Base-by-base conservation (phyloP, 2,888 invertebrate species). In the Platypus cylindrus region DNA sequence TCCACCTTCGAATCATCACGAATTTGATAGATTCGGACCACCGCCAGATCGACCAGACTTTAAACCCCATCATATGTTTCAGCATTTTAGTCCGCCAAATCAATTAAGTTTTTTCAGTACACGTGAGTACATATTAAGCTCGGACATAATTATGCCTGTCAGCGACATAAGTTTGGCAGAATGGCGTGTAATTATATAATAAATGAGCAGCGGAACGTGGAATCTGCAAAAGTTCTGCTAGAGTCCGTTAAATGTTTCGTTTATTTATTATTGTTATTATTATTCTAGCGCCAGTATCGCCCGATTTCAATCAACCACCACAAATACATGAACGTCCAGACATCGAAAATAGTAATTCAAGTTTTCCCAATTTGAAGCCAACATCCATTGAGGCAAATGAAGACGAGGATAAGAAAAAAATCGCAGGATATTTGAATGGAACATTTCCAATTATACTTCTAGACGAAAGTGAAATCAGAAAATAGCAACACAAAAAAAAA, bases 361-460 rank as follows among this genome's bases (percentile, higher is more conserved):
- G 4, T 9, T 14, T 12, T 3, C 24, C 24, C 3, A n/a, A n/a
- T 11, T n/a, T n/a, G 4, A 11, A 24, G n/a, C 27, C 27, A 27
- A 9, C 5, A 11, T 27, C 15, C 7, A 9, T 5, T 24, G 9
- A 27, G 13, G 4, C 27, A 13, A 12, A 17, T 24, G 20, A 30
- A 25, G 34, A 25, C 14, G 23, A 34, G n/a, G 37, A 38, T 15
- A 37, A 36, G 30, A 36, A 25, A 18, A 39, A 41, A 13, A 30
- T 50, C 31, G 33, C 36, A 13, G 47, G 46, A 7, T 48, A 50
- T 30, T 35, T 46, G 8, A 37, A 48, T 30, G 36, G 34, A 25
- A 41, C 40, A 14, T 50, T 50, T 36, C 50, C 50, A 9, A 40
- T 50, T 11, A 47, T 50, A 29, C 43, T 47, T 20, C 38, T 50